These are phyloP conservation scores for Aradus depressus DNA, from an alignment of 2,888 invertebrate genomes.

Conservation along the genomic window DNA sequence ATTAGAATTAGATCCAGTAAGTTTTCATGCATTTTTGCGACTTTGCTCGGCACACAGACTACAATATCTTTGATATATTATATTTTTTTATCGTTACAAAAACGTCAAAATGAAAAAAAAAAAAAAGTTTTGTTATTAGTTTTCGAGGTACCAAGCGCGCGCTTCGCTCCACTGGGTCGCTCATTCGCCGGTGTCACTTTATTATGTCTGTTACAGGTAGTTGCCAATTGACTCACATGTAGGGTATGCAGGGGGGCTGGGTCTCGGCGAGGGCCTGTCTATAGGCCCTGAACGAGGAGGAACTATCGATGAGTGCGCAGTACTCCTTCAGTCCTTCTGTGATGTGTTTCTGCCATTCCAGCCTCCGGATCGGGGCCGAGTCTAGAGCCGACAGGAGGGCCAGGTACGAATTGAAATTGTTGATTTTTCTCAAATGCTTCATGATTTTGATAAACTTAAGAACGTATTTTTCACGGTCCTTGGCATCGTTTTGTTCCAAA, in stretches of 20 bases:
- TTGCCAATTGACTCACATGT: slow-evolving; percentile 93
- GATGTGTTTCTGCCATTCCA: slow-evolving; percentile 89
- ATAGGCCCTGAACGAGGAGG: slow-evolving; percentile 96
- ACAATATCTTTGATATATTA: too few relatives aligned
- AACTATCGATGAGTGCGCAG: slow-evolving; percentile 91
- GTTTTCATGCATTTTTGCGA: too few relatives aligned
- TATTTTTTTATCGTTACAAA: too few relatives aligned
- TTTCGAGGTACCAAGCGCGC: too few relatives aligned
- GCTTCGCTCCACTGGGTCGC: too few relatives aligned
- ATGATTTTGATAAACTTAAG: slow-evolving; percentile 95
- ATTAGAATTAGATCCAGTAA: too few relatives aligned
- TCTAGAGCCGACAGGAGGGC: slow-evolving; percentile 92
- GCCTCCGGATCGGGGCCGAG: slow-evolving; percentile 81
- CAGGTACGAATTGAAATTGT: slow-evolving; percentile 97
- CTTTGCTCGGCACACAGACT: too few relatives aligned
- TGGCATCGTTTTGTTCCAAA: slow-evolving; percentile 80
- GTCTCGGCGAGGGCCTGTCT: slow-evolving; percentile 87
- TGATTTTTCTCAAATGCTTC: slow-evolving; percentile 92
- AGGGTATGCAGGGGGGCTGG: slow-evolving; percentile 96
- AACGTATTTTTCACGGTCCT: slow-evolving; percentile 88
- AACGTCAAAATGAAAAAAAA: too few relatives aligned
- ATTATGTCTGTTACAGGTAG: too few relatives aligned
- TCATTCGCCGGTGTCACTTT: too few relatives aligned
- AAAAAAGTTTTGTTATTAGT: too few relatives aligned
- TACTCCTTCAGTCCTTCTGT: slow-evolving; percentile 88